Conservation (phyloP, 2,888 invertebrate species). For the Trichogramma evanescens region DNA sequence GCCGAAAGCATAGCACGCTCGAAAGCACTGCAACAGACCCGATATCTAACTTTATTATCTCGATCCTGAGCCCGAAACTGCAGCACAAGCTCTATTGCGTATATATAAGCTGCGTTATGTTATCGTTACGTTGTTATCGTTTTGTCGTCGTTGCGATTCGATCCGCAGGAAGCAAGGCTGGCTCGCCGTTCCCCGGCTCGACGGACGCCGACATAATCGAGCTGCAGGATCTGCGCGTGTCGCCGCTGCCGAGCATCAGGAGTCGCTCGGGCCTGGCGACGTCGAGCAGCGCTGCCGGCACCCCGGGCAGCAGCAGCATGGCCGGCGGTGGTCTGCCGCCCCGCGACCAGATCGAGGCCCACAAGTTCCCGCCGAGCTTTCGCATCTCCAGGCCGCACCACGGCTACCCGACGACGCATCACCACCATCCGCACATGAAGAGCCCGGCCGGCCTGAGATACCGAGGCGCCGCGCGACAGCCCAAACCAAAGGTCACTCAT, state of each 20-base stretch:
- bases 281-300: conserved; percentile 33
- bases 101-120: background rate
- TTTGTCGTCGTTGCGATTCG: too few relatives aligned
- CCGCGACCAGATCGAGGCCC: conserved; percentile 53
- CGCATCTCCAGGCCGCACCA: conserved; percentile 58
- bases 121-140: too few relatives aligned
- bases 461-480: conserved; percentile 34
- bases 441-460: conserved; percentile 39
- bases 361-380: conserved; percentile 67
- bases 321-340: background rate
- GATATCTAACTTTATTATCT: too few relatives aligned
- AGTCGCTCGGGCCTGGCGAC: conserved; percentile 51
- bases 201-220: conserved; percentile 76
- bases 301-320: conserved; percentile 36
- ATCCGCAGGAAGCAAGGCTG: conserved; percentile 44
- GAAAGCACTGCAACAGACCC: too few relatives aligned
- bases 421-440: conserved; percentile 28
- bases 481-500: conserved; percentile 39
- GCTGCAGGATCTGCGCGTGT: conserved; percentile 78
- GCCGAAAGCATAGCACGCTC: too few relatives aligned
- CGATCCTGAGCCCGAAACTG: too few relatives aligned
- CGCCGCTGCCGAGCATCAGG: conserved; percentile 73
- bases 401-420: conserved; percentile 24
- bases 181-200: conserved; percentile 38
- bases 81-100: background rate